Evolutionary conservation across 2,888 invertebrate genomes (phyloP), one percentile per base, ranked within the genome.

Genomic region (Loripinus fragilis): DNA sequence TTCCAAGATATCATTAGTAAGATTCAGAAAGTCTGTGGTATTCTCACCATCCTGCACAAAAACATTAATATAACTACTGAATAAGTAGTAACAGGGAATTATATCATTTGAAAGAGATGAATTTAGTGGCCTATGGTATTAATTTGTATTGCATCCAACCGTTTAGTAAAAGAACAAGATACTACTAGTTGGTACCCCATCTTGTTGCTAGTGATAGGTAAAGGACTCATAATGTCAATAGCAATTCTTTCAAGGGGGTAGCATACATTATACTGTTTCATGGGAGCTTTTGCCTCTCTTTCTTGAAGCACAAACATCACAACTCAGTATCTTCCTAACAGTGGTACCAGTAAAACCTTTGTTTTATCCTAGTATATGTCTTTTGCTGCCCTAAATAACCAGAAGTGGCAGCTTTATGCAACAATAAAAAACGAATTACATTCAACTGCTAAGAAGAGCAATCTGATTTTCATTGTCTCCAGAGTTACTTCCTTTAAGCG

Each of bases 141-240:
- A n/a, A n/a, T n/a, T n/a, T n/a, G 55, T 23, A 55, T 55, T 2
- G 55, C 55, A 55, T 55, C 55, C 25, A 55, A 3, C 25, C 55
- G 25, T 28, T 55, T 55, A 28, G 55, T 55, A 25, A 55, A 55
- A 55, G 23, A 55, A 28, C 55, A 55, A 12, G 55, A 55, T 25
- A 55, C 55, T 3, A 25, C 25, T 7, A 25, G 23, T 28, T 25
- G 15, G 28, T 23, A 10, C 15, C 55, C 25, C 7, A 7, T 8
- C 2, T 28, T 23, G 7, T 28, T 55, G 12, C 12, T 25, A 2
- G 55, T 28, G 12, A 10, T 7, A 15, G 55, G 55, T 28, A 28
- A 55, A 25, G 25, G 55, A 28, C 55, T 28, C 23, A 23, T 28
- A 12, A 10, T 23, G 23, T 55, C 55, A 55, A 55, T 23, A 2